Evolutionary conservation across 2,888 invertebrate species (phyloP), one percentile per base, ranked within the genome.

Genomic region (Koerneria pararmatus): DNA sequence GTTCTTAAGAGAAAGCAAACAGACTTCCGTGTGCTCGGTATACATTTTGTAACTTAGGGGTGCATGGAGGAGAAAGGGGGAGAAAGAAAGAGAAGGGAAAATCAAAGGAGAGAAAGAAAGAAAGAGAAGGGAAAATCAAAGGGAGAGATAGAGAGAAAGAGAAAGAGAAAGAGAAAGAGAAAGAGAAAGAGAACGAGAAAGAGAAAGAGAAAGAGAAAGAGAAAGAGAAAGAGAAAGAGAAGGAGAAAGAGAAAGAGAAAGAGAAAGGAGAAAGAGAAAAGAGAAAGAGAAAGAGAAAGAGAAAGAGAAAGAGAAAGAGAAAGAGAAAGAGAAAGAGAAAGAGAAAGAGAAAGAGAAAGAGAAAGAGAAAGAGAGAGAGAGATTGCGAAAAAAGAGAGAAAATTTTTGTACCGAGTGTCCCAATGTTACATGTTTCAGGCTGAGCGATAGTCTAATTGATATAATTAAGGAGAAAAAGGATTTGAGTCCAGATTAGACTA

Each of bases 301-400:
- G 5, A 5, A 22, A n/a, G n/a, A n/a, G n/a, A n/a, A 22, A 22
- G 51, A 11, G n/a, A 51, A 22, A 51, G n/a, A 5, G 51, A n/a
- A 51, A 5, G n/a, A 22, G n/a, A 6, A 8, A 51, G 5, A 27
- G 5, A 27, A 6, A 51, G 22, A 51, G n/a, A 51, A 51, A 51
- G 51, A 51, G 22, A 51, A n/a, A 22, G 15, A 51, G 51, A 51
- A 53, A 22, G 53, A n/a, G 53, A 53, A 24, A n/a, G 53, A 53
- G 15, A 24, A n/a, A 53, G 53, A n/a, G 11, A 53, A 8, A 22
- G 53, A 53, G 24, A 19, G 53, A 6, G 22, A 53, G 22, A 24
- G 22, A 8, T 24, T 8, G 6, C 8, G 22, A 53, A 8, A n/a
- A n/a, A n/a, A n/a, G n/a, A n/a, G n/a, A n/a, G n/a, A n/a, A n/a